A percentile compares a stretch with the other conserved stretches of the same genome.
These are phyloP conservation scores for Ascidia mentula DNA, from an alignment of 23 tunicate genomes.

Conservation along the genomic window DNA sequence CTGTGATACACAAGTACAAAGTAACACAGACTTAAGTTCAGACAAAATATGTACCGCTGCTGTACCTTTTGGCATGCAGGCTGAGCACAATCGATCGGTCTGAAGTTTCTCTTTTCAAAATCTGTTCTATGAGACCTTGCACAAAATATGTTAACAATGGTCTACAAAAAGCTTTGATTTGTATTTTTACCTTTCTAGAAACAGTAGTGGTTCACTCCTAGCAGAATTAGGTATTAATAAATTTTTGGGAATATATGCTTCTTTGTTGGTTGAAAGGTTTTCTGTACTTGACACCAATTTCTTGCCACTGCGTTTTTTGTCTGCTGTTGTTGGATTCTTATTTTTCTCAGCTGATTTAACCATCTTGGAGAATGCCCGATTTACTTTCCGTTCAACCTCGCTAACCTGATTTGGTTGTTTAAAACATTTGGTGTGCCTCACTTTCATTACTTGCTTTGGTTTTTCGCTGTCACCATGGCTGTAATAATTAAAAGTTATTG, in stretches of 20 bases:
- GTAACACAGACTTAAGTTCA: no score
- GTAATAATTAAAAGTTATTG: no score
- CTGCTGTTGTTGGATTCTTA: no score
- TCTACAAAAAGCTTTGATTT: constrained; percentile 12
- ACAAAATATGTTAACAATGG: not conserved
- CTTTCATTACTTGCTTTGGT: not conserved
- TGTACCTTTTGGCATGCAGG: not conserved
- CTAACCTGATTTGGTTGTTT: not conserved
- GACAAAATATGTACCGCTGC: no score
- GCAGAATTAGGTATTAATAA: not conserved
- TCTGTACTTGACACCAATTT: not conserved
- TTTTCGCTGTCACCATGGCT: not conserved
- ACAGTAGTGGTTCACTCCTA: not conserved
- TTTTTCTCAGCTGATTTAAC: not conserved
- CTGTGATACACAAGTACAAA: no score
- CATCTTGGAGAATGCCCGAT: constrained; percentile 6
- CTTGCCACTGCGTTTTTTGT: no score
- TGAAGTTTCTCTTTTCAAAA: not conserved
- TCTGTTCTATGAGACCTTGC: not conserved
- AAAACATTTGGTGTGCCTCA: not conserved
- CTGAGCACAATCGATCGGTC: not conserved
- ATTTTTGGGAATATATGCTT: not conserved
- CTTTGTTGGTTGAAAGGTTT: not conserved
- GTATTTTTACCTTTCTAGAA: not conserved
- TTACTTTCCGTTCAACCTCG: constrained; percentile 5